Evolutionary conservation across 2,888 invertebrate species (phyloP), one percentile per base, ranked within the genome.

Genomic region (Helicoverpa assulta): DNA sequence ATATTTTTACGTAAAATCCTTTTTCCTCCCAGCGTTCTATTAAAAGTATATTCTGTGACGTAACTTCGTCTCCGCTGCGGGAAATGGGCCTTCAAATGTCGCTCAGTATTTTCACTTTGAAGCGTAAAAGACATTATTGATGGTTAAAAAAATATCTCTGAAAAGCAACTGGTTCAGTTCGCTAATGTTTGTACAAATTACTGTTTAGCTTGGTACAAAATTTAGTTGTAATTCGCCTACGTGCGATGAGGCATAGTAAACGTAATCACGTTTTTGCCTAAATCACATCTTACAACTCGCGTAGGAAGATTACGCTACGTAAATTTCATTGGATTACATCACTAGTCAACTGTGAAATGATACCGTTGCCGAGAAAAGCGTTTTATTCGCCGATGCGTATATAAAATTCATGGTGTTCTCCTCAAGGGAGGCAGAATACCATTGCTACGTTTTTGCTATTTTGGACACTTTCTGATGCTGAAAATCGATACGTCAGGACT

Each of bases 61-160:
- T 78, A 59, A 72, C 10, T 58, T 73, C 51, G 61, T 55, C 61
- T 59, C 37, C 16, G 62, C 14, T 60, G 47, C 67, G 62, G 79
- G 37, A 60, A 76, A 78, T 68, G 55, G 76, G 58, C 74, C 62
- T 67, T 74, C 79, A 78, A 75, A 73, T 73, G 79, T 76, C 75
- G 61, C 74, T 78, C 51, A 59, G 61, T 47, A 33, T 75, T 73
- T 75, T 33, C 54, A 43, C 62, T 59, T 47, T 73, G 57, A 40
- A 52, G 16, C 59, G 51, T 50, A 59, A 52, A 53, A 43, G 53
- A 37, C 50, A 21, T 62, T 61, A 78, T 57, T 21, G 67, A 73
- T 73, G 37, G 26, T 18, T n/a, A 47, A n/a, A 18, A 21, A 18
- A 67, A 52, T 62, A 40, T 56, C 21, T 75, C 43, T n/a, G 19